A percentile compares a stretch with the other conserved stretches of the same genome.
Conservation (phyloP, 2,888 invertebrate species). For the Cheilosia soror region DNA sequence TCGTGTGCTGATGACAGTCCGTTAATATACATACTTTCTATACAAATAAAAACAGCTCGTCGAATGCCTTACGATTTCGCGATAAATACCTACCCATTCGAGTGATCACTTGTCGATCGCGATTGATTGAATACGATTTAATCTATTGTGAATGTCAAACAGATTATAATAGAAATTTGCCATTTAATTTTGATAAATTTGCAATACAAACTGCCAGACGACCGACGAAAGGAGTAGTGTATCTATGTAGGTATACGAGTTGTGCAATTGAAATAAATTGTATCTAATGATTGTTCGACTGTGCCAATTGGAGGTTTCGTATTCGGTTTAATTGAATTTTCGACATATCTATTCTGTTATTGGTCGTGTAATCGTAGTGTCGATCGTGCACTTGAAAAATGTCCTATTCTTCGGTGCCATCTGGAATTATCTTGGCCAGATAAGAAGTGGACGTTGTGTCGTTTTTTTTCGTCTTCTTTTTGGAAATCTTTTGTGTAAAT, state of each 20-base stretch:
- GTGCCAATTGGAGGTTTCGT: conserved; percentile 54
- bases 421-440: background rate
- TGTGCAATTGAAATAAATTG: conserved; percentile 71
- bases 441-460: background rate
- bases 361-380: background rate
- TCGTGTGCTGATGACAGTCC: conserved; percentile 30
- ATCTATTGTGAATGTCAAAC: conserved; percentile 66
- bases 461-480: background rate
- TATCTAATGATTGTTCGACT: conserved; percentile 51
- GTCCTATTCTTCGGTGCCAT: conserved; percentile 8
- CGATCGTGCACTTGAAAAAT: conserved; percentile 35
- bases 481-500: background rate
- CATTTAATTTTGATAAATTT: conserved; percentile 54
- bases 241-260: conserved; percentile 6
- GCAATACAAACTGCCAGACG: conserved; percentile 22
- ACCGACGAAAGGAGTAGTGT: background rate
- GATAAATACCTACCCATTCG: background rate
- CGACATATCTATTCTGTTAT: background rate
- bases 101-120: conserved; percentile 47
- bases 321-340: conserved; percentile 46
- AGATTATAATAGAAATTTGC: conserved; percentile 59
- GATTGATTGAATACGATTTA: conserved; percentile 44
- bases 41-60: conserved; percentile 22
- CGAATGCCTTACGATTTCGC: conserved; percentile 33
- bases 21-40: conserved; percentile 48